A percentile compares a stretch with the other conserved stretches of the same genome.
Evolutionary conservation across 2,888 invertebrate species (phyloP).

Genomic region (Idaea biselata): DNA sequence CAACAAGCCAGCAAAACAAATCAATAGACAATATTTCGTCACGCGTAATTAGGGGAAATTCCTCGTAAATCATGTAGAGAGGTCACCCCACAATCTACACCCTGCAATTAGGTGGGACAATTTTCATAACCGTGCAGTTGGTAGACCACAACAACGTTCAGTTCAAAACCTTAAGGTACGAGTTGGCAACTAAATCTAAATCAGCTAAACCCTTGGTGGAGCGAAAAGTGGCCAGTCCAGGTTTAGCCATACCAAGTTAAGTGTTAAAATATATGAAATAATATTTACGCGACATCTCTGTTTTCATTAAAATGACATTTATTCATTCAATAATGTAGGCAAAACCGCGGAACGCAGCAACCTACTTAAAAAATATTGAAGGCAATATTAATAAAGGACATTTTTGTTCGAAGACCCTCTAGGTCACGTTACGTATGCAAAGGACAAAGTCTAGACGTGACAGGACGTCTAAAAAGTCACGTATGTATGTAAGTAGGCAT

Average conservation of each 20-base stretch:
- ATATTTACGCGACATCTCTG: no score
- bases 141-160: neutral
- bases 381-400: neutral
- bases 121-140: neutral
- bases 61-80: neutral
- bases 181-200: no score
- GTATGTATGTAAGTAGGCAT: neutral
- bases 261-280: no score
- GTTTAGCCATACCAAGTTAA: no score
- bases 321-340: no score
- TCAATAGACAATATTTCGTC: neutral
- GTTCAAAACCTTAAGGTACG: no score
- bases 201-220: no score
- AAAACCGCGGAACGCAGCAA: neutral
- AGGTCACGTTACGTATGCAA: neutral
- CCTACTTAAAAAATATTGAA: neutral
- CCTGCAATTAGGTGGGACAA: neutral
- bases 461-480: neutral
- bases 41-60: neutral
- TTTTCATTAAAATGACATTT: no score
- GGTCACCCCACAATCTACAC: constrained; percentile 1
- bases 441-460: neutral
- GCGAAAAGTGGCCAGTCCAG: no score
- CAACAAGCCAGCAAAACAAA: neutral
- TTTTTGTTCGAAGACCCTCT: neutral